Conservation (phyloP, 2,888 invertebrate species). For the Drosophila prolongata region DNA sequence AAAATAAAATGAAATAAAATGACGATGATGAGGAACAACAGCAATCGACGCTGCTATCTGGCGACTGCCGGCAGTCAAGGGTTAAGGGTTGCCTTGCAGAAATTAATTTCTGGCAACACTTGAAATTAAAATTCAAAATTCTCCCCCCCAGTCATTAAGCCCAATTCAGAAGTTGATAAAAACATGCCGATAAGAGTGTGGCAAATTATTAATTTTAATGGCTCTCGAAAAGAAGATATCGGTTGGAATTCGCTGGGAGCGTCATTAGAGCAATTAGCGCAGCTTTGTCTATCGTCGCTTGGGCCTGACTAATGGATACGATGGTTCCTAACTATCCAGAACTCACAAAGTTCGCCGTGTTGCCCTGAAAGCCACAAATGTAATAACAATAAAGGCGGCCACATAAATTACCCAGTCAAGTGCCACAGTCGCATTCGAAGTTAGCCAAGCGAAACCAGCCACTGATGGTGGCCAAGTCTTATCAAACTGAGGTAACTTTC, state of each 20-base stretch:
- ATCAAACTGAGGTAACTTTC: constrained; percentile 42
- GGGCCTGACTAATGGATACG: constrained; percentile 67
- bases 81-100: constrained; percentile 69
- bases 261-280: constrained; percentile 66
- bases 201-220: constrained; percentile 83
- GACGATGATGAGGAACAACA: constrained; percentile 68
- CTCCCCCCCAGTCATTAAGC: constrained; percentile 36
- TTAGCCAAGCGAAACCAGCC: constrained; percentile 82
- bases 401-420: constrained; percentile 83
- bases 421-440: constrained; percentile 60
- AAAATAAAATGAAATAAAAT: constrained; percentile 81
- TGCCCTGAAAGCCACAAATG: constrained; percentile 37
- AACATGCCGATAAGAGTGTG: constrained; percentile 49
- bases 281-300: constrained; percentile 68
- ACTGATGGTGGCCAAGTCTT: constrained; percentile 55
- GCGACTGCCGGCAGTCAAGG: constrained; percentile 27
- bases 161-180: constrained; percentile 64
- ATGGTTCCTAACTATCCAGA: constrained; percentile 27
- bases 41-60: constrained; percentile 57
- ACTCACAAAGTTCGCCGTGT: constrained; percentile 7
- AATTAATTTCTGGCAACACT: constrained; percentile 82
- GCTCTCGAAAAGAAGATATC: constrained; percentile 36
- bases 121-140: constrained; percentile 81
- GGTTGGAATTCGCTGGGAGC: constrained; percentile 17
- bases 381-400: constrained; percentile 76